Percentiles rank a stretch among this genome's conserved stretches.
phyloP scores from a whole-genome alignment of 2,888 invertebrate genomes.

The Diadegma fenestrale region DNA sequence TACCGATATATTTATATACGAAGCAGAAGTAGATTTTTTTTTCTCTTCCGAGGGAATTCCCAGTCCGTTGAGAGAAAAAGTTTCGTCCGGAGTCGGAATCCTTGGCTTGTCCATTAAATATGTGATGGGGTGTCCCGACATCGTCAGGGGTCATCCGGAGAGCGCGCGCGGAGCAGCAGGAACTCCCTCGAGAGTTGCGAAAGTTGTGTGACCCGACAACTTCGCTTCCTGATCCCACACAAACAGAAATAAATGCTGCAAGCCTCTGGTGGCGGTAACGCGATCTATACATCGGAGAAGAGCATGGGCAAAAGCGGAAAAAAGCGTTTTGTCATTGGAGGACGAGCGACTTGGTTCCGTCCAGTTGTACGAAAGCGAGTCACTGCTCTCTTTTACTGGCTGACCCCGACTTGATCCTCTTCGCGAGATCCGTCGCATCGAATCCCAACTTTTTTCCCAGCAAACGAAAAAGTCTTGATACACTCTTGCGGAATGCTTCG shows the following conservation, averaged over 20 bases:
- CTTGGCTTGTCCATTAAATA: constrained; percentile 18
- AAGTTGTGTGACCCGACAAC: constrained; percentile 41
- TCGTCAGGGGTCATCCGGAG: constrained; percentile 43
- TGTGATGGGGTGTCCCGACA: not conserved
- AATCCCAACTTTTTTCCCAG: constrained; percentile 50
- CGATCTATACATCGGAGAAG: not conserved
- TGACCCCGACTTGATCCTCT: constrained; percentile 46
- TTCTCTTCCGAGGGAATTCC: constrained; percentile 39
- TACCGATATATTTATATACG: not conserved
- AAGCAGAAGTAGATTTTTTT: not conserved
- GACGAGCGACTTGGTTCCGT: constrained; percentile 38
- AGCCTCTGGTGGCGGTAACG: not conserved
- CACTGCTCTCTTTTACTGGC: not conserved
- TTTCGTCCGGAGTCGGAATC: constrained; percentile 23
- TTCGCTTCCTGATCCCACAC: not conserved
- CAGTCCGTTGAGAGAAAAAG: constrained; percentile 46
- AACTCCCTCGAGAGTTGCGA: constrained; percentile 22
- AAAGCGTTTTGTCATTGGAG: constrained; percentile 42
- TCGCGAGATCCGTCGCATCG: not conserved
- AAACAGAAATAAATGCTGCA: not conserved
- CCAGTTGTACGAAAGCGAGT: constrained; percentile 9
- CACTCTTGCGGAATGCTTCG: constrained; percentile 14
- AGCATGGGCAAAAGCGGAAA: not conserved
- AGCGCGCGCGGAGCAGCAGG: constrained; percentile 10
- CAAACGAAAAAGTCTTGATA: constrained; percentile 37